Evolutionary conservation across 2,888 invertebrate genomes (phyloP).

Genomic region (Teleogryllus oceanicus): DNA sequence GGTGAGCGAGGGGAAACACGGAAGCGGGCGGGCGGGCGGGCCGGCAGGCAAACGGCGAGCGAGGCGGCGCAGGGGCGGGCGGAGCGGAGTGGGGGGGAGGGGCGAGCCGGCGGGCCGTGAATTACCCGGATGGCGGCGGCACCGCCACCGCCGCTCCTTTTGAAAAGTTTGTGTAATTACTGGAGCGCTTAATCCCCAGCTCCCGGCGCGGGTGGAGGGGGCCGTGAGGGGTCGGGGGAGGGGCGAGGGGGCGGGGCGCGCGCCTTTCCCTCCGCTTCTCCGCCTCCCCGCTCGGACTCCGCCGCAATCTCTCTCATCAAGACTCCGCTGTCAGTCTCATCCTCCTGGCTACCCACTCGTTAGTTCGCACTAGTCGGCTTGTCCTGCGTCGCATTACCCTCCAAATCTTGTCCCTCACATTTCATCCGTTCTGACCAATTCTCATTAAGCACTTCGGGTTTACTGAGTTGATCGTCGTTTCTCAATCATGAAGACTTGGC

Average conservation of each 20-base stretch:
- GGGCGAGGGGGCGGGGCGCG: neutral
- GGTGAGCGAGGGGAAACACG: neutral
- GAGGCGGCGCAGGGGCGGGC: neutral
- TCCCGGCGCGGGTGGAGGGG: neutral
- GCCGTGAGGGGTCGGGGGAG: neutral
- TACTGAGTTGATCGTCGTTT: too few relatives aligned
- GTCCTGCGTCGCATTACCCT: too few relatives aligned
- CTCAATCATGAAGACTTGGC: too few relatives aligned
- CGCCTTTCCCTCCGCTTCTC: neutral
- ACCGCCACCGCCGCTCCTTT: neutral
- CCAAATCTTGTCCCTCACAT: too few relatives aligned
- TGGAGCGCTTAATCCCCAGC: conserved; percentile 11
- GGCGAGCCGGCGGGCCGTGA: neutral
- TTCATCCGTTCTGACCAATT: too few relatives aligned
- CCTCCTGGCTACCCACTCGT: too few relatives aligned
- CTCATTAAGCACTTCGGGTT: too few relatives aligned
- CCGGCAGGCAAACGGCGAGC: neutral
- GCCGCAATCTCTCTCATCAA: too few relatives aligned
- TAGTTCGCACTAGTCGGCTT: too few relatives aligned
- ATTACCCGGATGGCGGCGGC: neutral
- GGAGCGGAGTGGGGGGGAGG: neutral
- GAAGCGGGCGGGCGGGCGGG: neutral
- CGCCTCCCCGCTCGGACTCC: too few relatives aligned
- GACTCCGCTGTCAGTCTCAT: too few relatives aligned
- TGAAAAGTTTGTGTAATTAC: conserved; percentile 18